Conservation (phyloP, 2,797 vertebrate genomes). For the Urocyon cinereoargenteus region DNA sequence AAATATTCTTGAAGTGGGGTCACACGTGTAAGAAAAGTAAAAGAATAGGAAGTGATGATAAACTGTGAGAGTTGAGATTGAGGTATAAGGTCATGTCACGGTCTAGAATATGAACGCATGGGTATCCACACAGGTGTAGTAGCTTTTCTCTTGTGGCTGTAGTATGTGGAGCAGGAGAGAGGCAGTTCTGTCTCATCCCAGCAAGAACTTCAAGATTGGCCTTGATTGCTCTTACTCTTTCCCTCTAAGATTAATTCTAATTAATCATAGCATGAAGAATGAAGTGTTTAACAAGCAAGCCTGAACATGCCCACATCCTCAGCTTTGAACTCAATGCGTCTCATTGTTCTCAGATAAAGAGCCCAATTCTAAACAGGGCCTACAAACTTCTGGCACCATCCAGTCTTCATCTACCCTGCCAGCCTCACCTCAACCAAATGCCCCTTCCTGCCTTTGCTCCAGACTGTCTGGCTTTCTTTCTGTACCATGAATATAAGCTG, state of each 20-base stretch:
- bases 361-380: background rate
- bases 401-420: background rate
- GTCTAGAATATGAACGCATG: background rate
- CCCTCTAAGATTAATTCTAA: background rate
- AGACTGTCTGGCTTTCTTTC: background rate
- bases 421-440: background rate
- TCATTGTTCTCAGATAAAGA: background rate
- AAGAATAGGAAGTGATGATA: background rate
- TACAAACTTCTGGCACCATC: background rate
- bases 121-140: background rate
- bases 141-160: background rate
- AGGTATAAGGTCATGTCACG: background rate
- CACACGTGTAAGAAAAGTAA: background rate
- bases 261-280: background rate
- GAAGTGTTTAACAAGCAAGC: background rate
- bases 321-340: background rate
- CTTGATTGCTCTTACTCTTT: background rate
- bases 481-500: rapidly evolving
- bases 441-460: background rate
- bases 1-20: background rate
- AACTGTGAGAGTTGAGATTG: background rate
- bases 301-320: background rate
- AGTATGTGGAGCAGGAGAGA: background rate
- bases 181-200: background rate
- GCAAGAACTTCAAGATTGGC: background rate